Conservation (phyloP, 2,888 invertebrate genomes). For the Elysia crispata region DNA sequence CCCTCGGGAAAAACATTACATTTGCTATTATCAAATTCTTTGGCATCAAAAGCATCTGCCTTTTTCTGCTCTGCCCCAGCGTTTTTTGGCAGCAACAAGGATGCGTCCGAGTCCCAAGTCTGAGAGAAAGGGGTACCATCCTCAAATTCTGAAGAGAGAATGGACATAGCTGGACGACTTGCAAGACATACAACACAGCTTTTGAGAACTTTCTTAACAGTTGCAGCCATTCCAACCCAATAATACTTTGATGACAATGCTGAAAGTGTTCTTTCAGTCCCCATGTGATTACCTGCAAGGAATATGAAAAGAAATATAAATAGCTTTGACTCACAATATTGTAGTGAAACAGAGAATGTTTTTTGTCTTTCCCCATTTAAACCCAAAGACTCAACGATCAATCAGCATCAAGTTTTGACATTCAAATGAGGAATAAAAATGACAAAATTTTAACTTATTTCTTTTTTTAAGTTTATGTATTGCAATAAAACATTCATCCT, state of each 20-base stretch:
- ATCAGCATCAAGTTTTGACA: too few species aligned
- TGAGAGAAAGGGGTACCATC: background rate
- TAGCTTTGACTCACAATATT: too few species aligned
- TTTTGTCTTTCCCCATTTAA: too few species aligned
- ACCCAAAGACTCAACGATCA: too few species aligned
- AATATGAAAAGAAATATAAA: background rate
- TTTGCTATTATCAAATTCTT: too few species aligned
- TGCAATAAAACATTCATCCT: too few species aligned
- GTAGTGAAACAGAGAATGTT: too few species aligned
- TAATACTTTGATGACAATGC: conserved; percentile 56
- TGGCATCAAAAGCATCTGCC: background rate
- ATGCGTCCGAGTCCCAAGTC: conserved; percentile 3
- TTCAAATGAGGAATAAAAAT: too few species aligned
- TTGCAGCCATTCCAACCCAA: conserved; percentile 58
- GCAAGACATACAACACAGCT: conserved; percentile 51
- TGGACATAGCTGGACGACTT: conserved; percentile 42
- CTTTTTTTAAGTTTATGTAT: too few species aligned
- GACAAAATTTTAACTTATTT: too few species aligned
- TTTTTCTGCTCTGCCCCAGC: conserved; percentile 18
- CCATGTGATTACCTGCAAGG: conserved; percentile 57
- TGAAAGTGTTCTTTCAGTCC: conserved; percentile 56
- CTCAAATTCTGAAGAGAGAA: background rate
- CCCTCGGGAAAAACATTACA: background rate
- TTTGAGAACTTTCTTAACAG: conserved; percentile 56
- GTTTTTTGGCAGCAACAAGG: background rate